Percentiles rank a stretch among this genome's conserved stretches.
phyloP scores from a whole-genome alignment of 2,797 vertebrate species.

The Scarus forsteni region DNA sequence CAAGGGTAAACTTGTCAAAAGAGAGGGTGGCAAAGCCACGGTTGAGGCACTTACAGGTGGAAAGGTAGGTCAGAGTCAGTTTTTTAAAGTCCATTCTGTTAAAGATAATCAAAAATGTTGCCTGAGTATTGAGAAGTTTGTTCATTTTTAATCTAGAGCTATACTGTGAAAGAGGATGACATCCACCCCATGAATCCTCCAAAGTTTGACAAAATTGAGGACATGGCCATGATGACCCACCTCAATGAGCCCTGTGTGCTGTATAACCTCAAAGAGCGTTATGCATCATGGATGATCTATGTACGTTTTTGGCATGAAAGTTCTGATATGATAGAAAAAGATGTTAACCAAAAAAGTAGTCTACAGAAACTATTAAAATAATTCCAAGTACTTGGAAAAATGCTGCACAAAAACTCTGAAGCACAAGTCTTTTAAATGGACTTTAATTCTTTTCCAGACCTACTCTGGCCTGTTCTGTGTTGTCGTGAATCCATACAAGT shows the following conservation, averaged over 20 bases:
- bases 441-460: constrained; percentile 74
- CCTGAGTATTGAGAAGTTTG: neutral
- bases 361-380: neutral
- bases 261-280: constrained; percentile 95
- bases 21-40: constrained; percentile 87
- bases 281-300: constrained; percentile 94
- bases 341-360: neutral
- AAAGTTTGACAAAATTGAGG: constrained; percentile 92
- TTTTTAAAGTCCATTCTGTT: constrained; percentile 3
- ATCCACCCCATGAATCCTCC: constrained; percentile 86
- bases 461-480: constrained; percentile 90
- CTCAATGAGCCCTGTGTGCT: constrained; percentile 90
- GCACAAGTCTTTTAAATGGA: neutral
- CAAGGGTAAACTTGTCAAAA: constrained; percentile 85
- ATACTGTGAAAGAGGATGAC: constrained; percentile 70
- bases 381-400: neutral
- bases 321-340: neutral
- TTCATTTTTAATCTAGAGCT: constrained; percentile 24
- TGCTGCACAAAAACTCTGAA: neutral
- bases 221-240: constrained; percentile 97
- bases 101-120: neutral
- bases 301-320: constrained; percentile 68
- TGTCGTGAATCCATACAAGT: constrained; percentile 90
- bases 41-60: constrained; percentile 83
- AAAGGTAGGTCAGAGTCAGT: constrained; percentile 73